These are phyloP conservation scores for Electrophaes corylata DNA, from an alignment of 2,888 invertebrate species.

Conservation along the genomic window DNA sequence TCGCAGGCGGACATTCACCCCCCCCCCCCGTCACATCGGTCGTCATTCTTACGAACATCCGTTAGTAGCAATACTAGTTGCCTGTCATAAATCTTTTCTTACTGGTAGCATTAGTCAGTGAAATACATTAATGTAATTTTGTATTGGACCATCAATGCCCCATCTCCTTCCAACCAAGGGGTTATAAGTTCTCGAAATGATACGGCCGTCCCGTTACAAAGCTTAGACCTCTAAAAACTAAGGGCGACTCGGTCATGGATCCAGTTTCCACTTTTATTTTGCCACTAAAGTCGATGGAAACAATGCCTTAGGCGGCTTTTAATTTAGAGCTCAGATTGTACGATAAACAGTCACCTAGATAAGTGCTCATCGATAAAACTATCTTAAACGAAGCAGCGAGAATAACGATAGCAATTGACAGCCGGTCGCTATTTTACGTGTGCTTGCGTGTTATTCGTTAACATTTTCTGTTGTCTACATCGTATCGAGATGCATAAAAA, in stretches of 20 bases:
- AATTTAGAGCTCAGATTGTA: slow-evolving; percentile 51
- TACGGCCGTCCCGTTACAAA: slow-evolving; percentile 71
- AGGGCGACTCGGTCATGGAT: slow-evolving; percentile 70
- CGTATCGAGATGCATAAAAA: background rate
- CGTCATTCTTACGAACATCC: too few species aligned
- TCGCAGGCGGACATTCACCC: too few species aligned
- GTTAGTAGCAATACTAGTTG: too few species aligned
- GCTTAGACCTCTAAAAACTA: slow-evolving; percentile 65
- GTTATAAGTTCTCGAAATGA: slow-evolving; percentile 77
- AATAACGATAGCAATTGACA: background rate
- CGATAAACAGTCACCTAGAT: slow-evolving; percentile 30
- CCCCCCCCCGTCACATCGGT: too few species aligned
- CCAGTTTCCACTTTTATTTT: slow-evolving; percentile 61
- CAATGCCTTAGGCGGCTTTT: slow-evolving; percentile 55
- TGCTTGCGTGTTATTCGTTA: background rate
- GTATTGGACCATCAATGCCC: background rate
- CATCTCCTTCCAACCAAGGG: slow-evolving; percentile 52
- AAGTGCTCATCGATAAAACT: background rate
- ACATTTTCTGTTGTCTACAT: background rate
- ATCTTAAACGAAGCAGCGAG: slow-evolving; percentile 1
- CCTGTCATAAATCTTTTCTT: too few species aligned
- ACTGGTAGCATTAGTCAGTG: too few species aligned
- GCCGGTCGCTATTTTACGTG: background rate
- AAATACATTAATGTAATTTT: background rate
- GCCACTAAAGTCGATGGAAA: slow-evolving; percentile 61